Evolutionary conservation across 2,888 invertebrate species (phyloP), one percentile per base, ranked within the genome.

Genomic region (Agrochola macilenta): DNA sequence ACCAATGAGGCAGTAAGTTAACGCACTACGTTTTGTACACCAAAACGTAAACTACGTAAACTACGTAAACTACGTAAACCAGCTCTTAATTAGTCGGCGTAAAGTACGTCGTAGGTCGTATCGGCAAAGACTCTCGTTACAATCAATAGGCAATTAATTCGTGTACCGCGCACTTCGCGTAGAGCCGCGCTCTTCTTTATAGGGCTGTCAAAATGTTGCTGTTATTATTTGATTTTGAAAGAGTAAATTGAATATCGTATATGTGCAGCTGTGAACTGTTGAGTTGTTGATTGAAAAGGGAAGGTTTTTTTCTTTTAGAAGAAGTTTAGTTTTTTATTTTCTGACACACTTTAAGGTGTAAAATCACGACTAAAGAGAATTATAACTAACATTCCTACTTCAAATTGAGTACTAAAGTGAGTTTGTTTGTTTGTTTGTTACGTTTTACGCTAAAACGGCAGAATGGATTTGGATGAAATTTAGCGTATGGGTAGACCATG

Each of bases 121-220:
- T 75, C 66, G 84, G 88, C 85, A 89, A 89, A 89, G 89, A 76
- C 63, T 86, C 88, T 86, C 85, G 83, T 80, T 84, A 88, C 90
- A 89, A 90, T 90, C 91, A 90, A 91, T 91, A 90, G 87, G 87
- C 89, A 92, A 91, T 92, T 91, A 92, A 91, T 90, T 88, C 89
- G 77, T 74, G 77, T 72, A 69, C 84, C 88, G 87, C 89, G 89
- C 87, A 83, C 85, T 89, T 65, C 63, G 64, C 54, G 73, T 68
- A 63, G 65, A 60, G 60, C 39, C 43, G 46, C 52, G 49, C 63
- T 58, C 68, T 57, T 61, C 30, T 17, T 3, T 20, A 12, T 63
- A 84, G 85, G 84, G 84, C 20, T 84, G 85, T 54, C 82, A 60
- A 35, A 17, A 35, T 14, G 26, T 26, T 35, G 7, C 9, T 39